Percentiles rank a stretch among this genome's conserved stretches.
phyloP scores from a whole-genome alignment of 1,140 invertebrate genomes.

The Spodoptera litura region DNA sequence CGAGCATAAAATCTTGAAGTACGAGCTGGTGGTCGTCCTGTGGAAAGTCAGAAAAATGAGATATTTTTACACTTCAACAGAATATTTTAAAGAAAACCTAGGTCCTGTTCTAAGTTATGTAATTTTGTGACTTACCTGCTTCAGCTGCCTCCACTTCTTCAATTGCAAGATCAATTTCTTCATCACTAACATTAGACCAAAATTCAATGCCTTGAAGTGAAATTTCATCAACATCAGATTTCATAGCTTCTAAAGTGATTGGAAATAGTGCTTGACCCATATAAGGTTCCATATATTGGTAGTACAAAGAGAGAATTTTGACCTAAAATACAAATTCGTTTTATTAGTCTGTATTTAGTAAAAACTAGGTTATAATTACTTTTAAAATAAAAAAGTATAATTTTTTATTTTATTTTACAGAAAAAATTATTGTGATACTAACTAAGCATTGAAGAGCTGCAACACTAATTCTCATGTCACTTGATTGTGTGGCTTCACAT shows the following conservation, averaged over 20 bases:
- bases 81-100: conserved; percentile 16
- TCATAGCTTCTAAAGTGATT: conserved; percentile 99
- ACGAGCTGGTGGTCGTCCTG: conserved; percentile 94
- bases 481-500: conserved; percentile 95
- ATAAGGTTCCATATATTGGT: conserved; percentile 99
- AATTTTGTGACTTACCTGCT: conserved; percentile 79
- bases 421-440: conserved; percentile 53
- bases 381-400: not conserved
- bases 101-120: no score
- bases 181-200: conserved; percentile 99
- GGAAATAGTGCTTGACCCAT: conserved; percentile 99
- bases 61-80: not conserved
- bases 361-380: not conserved
- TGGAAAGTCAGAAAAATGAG: conserved; percentile 38
- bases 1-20: conserved; percentile 97
- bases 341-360: no score
- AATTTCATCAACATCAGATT: conserved; percentile 97
- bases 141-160: conserved; percentile 97
- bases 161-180: conserved; percentile 98
- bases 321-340: conserved; percentile 65
- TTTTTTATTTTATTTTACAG: no score
- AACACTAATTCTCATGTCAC: conserved; percentile 96
- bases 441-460: conserved; percentile 99
- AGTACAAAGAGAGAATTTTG: conserved; percentile 99
- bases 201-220: conserved; percentile 99